Base-by-base conservation (phyloP, 2,797 vertebrate species). In the Pteropus rufus region DNA sequence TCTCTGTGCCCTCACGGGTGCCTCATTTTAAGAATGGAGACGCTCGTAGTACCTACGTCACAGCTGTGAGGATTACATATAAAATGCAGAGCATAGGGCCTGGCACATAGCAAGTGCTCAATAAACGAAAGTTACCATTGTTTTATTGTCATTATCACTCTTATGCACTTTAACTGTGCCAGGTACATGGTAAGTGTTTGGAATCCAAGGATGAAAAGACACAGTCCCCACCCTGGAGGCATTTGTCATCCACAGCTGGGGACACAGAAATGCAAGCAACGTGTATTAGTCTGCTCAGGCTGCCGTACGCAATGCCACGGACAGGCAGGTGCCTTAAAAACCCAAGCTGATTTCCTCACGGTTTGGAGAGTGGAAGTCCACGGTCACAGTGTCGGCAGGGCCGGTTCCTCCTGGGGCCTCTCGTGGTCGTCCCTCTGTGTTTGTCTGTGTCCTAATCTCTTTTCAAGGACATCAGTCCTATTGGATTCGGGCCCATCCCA, bases 261-360 rank as follows among this genome's bases (percentile, higher is more conserved):
- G 70, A 94, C n/a, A 60, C 5, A 10, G 52, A 41, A 14, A 49
- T 4, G 39, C 8, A 10, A 23, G 24, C 10, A 16, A 0, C 1
- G 0, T 4, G 12, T 23, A 15, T 23, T 16, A 2, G 41, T 65
- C 19, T 23, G 79, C 26, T 39, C 19, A 5, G n/a, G 54, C 56
- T 18, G 36, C 10, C 1, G 1, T n/a, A n/a, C 56, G n/a, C 29
- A 73, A 29, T 1, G 24, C n/a, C 52, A 18, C 46, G 46, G 5
- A 12, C 19, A n/a, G n/a, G 54, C 0, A 24, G n/a, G 54, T 0
- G 3, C 12, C 26, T 49, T 23, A 36, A 49, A 72, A 14, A 26
- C 46, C 46, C 56, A 60, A 1, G 5, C n/a, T 8, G 31, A 34
- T 39, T 15, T 7, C 21, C 69, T 49, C 34, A 41, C 29, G 1